These are phyloP conservation scores for Dipodomys stephensi DNA, from an alignment of 2,113 vertebrate species.

Conservation along the genomic window DNA sequence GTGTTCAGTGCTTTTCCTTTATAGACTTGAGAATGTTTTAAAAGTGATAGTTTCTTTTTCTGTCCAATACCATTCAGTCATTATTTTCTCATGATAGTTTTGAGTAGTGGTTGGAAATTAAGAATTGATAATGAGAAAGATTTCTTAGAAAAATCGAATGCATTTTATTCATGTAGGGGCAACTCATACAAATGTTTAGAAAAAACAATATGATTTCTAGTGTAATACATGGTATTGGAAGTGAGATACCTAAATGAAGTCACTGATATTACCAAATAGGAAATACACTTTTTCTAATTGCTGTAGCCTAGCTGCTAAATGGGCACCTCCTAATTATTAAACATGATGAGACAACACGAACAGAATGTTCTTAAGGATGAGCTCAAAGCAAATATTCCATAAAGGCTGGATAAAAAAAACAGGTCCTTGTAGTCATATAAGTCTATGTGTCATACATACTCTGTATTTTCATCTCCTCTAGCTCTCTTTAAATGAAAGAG, in stretches of 20 bases:
- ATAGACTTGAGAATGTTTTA: conserved; percentile 28
- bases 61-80: conserved; percentile 52
- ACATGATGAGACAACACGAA: background rate
- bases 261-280: background rate
- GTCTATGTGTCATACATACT: background rate
- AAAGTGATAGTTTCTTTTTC: conserved; percentile 43
- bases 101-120: conserved; percentile 50
- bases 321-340: background rate
- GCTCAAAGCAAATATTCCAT: background rate
- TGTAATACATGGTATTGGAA: background rate
- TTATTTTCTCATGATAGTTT: conserved; percentile 43
- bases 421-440: background rate
- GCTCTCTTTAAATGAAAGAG: background rate
- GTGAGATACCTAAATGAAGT: background rate
- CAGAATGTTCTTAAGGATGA: background rate
- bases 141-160: conserved; percentile 33
- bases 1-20: conserved; percentile 46
- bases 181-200: background rate
- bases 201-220: no score
- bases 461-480: background rate
- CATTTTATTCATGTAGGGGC: background rate
- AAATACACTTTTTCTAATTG: background rate
- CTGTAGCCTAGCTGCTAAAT: background rate
- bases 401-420: background rate
- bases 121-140: background rate